A percentile compares a stretch with the other conserved stretches of the same genome.
Evolutionary conservation across 2,888 invertebrate genomes (phyloP).

Genomic region (Diabrotica balteata): DNA sequence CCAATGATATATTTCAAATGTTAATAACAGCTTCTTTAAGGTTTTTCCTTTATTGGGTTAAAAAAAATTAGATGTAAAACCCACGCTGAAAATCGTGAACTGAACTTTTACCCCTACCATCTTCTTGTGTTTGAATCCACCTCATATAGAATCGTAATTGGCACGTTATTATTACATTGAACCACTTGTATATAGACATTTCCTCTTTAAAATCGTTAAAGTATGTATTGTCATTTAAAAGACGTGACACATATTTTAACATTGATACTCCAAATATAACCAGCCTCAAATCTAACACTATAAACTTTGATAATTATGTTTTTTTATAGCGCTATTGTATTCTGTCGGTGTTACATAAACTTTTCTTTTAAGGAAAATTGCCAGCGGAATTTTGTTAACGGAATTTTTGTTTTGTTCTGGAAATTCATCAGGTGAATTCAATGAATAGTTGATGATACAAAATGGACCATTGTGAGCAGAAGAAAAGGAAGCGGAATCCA

Average conservation of each 20-base stretch:
- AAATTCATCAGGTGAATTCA: not conserved
- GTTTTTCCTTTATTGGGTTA: no score
- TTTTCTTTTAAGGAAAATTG: slow-evolving; percentile 6
- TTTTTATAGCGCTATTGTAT: slow-evolving; percentile 11
- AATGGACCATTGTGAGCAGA: slow-evolving; percentile 44
- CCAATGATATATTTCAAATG: no score
- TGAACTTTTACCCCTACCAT: slow-evolving; percentile 2
- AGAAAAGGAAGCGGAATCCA: slow-evolving; percentile 44
- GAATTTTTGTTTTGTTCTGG: not conserved
- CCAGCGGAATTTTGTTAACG: not conserved
- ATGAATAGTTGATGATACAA: not conserved
- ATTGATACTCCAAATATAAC: slow-evolving; percentile 13
- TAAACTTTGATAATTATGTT: slow-evolving; percentile 10
- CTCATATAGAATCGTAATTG: slow-evolving; percentile 20
- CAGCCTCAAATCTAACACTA: not conserved
- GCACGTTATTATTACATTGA: slow-evolving; percentile 11
- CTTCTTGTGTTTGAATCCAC: slow-evolving; percentile 12
- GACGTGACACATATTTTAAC: slow-evolving; percentile 14
- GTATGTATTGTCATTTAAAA: slow-evolving; percentile 18
- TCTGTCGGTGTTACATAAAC: slow-evolving; percentile 10
- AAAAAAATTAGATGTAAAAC: no score
- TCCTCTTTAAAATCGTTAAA: slow-evolving; percentile 18
- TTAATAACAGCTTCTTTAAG: no score
- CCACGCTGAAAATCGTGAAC: no score
- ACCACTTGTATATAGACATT: slow-evolving; percentile 14